phyloP scores from a whole-genome alignment of 1,140 invertebrate genomes.

The Chymomyza costata region DNA sequence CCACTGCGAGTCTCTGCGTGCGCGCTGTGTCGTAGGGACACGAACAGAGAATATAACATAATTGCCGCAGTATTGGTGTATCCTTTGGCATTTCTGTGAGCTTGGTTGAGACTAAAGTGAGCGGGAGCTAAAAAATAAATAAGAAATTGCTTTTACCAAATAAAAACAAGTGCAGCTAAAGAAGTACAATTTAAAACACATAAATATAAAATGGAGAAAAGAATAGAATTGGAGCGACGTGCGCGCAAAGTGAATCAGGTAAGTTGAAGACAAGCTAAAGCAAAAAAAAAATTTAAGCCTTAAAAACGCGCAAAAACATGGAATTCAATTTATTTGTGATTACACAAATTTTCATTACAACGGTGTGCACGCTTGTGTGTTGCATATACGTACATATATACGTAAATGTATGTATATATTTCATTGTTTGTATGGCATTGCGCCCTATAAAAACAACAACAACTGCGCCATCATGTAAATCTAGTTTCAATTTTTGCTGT shows the following conservation, averaged over 20 bases:
- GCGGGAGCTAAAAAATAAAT: slow-evolving; percentile 25
- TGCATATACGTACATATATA: too few relatives aligned
- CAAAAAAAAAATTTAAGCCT: slow-evolving; percentile 4
- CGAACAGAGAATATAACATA: slow-evolving; percentile 21
- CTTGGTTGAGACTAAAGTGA: slow-evolving; percentile 43
- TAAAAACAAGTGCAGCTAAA: slow-evolving; percentile 50
- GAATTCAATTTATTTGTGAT: slow-evolving; percentile 25
- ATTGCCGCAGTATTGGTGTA: slow-evolving; percentile 39
- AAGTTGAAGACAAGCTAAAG: slow-evolving; percentile 75
- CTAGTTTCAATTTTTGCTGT: slow-evolving; percentile 54
- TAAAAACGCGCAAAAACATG: slow-evolving; percentile 52
- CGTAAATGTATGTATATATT: too few relatives aligned
- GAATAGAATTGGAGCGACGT: slow-evolving; percentile 91
- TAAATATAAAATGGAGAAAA: slow-evolving; percentile 86
- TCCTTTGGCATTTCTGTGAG: slow-evolving; percentile 53
- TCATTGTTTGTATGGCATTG: slow-evolving; percentile 11
- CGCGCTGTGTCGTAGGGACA: slow-evolving; percentile 54
- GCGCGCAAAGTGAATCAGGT: slow-evolving; percentile 89
- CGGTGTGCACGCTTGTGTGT: slow-evolving; percentile 10
- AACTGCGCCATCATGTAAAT: slow-evolving; percentile 64
- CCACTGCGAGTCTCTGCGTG: slow-evolving; percentile 53
- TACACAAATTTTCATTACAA: slow-evolving; percentile 40
- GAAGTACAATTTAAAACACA: slow-evolving; percentile 25
- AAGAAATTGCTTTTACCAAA: slow-evolving; percentile 35
- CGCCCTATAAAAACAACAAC: slow-evolving; percentile 22